Conservation (phyloP, 2,113 vertebrate genomes). For the Percopsis transmontana region DNA sequence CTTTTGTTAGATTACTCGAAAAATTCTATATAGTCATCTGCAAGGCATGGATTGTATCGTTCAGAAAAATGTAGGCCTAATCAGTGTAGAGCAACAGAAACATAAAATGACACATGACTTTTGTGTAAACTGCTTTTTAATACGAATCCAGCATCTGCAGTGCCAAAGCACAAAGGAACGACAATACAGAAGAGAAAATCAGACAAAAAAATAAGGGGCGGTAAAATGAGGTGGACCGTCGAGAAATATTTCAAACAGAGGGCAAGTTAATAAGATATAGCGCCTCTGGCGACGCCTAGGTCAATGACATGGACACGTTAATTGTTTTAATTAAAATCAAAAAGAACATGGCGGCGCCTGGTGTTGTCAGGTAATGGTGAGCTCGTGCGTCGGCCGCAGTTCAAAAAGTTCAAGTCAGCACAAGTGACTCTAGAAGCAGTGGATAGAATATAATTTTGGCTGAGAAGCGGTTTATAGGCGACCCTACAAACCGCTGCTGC, state of each 20-base stretch:
- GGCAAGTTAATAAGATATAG: slow-evolving; percentile 8
- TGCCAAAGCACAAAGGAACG: slow-evolving; percentile 56
- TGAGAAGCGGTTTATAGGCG: too few relatives aligned
- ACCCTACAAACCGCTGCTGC: too few relatives aligned
- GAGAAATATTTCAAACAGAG: slow-evolving; percentile 21
- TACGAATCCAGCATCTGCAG: slow-evolving; percentile 73
- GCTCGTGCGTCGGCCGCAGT: too few relatives aligned
- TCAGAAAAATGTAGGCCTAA: too few relatives aligned
- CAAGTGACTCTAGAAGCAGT: too few relatives aligned
- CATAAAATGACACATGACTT: slow-evolving; percentile 13
- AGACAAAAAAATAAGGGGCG: slow-evolving; percentile 18
- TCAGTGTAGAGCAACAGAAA: not conserved
- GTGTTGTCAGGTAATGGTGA: too few relatives aligned
- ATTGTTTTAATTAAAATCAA: slow-evolving; percentile 16
- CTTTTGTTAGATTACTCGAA: not conserved
- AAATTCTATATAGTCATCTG: too few relatives aligned
- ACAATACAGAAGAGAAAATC: slow-evolving; percentile 34
- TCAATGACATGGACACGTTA: not conserved
- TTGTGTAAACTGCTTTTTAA: slow-evolving; percentile 73
- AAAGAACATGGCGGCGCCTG: not conserved
- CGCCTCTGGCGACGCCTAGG: slow-evolving; percentile 22
- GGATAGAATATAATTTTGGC: too few relatives aligned
- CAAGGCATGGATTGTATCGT: too few relatives aligned
- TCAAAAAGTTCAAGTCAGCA: too few relatives aligned
- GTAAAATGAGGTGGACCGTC: not conserved